These are phyloP conservation scores for Zophobas morio DNA, from an alignment of 1,140 invertebrate species.

Conservation along the genomic window DNA sequence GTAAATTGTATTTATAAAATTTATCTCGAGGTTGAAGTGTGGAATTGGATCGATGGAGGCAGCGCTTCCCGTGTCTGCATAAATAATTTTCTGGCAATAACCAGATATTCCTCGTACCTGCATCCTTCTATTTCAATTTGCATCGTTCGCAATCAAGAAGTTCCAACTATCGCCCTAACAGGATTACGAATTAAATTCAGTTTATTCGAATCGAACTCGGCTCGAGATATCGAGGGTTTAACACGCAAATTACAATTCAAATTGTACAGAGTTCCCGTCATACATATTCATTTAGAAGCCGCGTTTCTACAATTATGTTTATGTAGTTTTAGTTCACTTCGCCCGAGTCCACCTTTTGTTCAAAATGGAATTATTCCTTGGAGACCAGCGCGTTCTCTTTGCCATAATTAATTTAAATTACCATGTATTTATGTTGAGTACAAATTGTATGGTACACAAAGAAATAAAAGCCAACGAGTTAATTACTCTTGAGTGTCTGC, in stretches of 20 bases:
- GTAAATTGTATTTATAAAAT: background rate
- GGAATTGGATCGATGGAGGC: background rate
- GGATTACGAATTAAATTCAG: slow-evolving; percentile 22
- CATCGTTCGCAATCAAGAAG: slow-evolving; percentile 25
- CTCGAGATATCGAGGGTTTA: slow-evolving; percentile 24
- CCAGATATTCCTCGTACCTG: slow-evolving; percentile 1
- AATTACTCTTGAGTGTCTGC: slow-evolving; percentile 32
- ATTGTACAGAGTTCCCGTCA: slow-evolving; percentile 23
- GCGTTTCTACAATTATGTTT: slow-evolving; percentile 45
- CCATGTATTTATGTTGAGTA: slow-evolving; percentile 34
- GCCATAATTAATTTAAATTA: slow-evolving; percentile 42
- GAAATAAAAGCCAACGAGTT: slow-evolving; percentile 39
- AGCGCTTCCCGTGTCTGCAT: slow-evolving; percentile 2
- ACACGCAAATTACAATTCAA: slow-evolving; percentile 47
- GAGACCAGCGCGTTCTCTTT: slow-evolving; percentile 34
- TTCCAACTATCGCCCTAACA: slow-evolving; percentile 33
- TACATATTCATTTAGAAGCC: slow-evolving; percentile 45
- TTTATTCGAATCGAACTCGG: slow-evolving; percentile 19
- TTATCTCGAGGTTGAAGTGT: background rate
- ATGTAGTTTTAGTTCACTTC: slow-evolving; percentile 39
- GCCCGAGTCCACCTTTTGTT: slow-evolving; percentile 43
- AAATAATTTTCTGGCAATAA: slow-evolving; percentile 11
- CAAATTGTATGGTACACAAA: slow-evolving; percentile 40
- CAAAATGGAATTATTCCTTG: slow-evolving; percentile 42
- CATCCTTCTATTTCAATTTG: background rate